phyloP scores from a whole-genome alignment of 2,113 vertebrate species.

The Oryzias curvinotus region DNA sequence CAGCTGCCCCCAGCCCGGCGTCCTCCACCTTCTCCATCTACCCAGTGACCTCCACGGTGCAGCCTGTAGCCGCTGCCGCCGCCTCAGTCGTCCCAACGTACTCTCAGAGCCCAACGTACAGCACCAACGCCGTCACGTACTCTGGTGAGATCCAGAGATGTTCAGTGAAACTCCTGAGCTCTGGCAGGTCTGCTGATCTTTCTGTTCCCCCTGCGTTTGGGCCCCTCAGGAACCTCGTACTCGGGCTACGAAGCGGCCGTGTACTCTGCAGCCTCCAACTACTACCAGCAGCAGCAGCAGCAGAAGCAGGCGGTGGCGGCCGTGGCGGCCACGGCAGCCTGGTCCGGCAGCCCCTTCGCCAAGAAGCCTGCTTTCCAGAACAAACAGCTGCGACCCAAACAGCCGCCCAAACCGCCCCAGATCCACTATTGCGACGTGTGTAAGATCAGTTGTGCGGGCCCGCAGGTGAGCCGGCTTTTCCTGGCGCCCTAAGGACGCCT shows the following conservation, averaged over 20 bases:
- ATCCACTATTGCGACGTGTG: constrained; percentile 99
- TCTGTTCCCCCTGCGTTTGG: background rate
- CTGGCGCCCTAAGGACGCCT: no score
- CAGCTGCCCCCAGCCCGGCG: constrained; percentile 91
- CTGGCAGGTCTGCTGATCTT: background rate
- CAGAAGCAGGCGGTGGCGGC: constrained; percentile 89
- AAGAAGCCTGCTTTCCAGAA: constrained; percentile 97
- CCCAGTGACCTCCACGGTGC: constrained; percentile 94
- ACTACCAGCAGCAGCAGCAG: constrained; percentile 96
- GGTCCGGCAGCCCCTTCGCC: constrained; percentile 94
- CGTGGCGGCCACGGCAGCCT: constrained; percentile 90
- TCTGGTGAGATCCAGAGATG: constrained; percentile 66
- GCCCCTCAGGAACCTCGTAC: constrained; percentile 87
- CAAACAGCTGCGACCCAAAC: constrained; percentile 95
- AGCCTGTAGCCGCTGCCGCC: constrained; percentile 91
- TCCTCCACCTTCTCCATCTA: constrained; percentile 97
- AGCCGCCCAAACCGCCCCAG: constrained; percentile 96
- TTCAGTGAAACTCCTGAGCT: background rate
- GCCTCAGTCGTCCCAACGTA: constrained; percentile 88
- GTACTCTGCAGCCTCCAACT: constrained; percentile 96
- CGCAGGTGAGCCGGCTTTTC: constrained; percentile 81
- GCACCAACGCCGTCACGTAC: constrained; percentile 96
- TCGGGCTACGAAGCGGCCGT: constrained; percentile 98
- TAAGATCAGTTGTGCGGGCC: constrained; percentile 99
- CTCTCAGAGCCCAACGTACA: constrained; percentile 95